Base-by-base conservation (phyloP, 2,113 vertebrate species). In the Neopipo cinnamomea region DNA sequence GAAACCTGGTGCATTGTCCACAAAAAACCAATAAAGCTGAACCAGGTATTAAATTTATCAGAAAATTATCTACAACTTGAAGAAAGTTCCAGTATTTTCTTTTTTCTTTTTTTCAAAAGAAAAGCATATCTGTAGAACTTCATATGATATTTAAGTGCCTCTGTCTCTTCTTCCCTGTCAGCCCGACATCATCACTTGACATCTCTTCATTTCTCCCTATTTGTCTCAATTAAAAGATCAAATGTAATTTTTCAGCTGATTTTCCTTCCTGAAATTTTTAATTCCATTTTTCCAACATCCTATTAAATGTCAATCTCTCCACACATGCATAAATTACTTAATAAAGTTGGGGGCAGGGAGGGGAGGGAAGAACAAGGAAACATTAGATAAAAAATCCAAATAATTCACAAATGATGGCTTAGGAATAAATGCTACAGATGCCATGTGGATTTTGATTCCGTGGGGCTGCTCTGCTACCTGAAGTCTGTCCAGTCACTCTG, bases 191-290 rank as follows among this genome's bases (percentile, higher is more conserved):
- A 59, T 47, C 50, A 31, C 12, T 75, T 92, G 66, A 44, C 56
- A 37, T 58, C 27, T 89, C 44, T 89, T 92, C 11, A 86, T 75
- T 91, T 84, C n/a, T 73, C 35, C n/a, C 5, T 66, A 12, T 89
- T 71, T 61, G 53, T 68, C 76, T 92, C 56, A 74, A 41, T 78
- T 83, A 83, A 90, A 88, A 88, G 61, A 88, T 35, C 11, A 92
- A 74, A 80, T 49, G 41, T 35, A 46, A 75, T 80, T 93, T 95
- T 94, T 33, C 30, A 37, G 5, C 4, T 88, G 44, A 65, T 62
- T 85, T 93, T 93, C 47, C 33, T 70, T 86, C 55, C 41, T 68
- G 83, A 88, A 56, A 33, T 14, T 47, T 94, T 93, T 81, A 47
- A 70, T 75, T 85, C 39, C 42, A 16, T 67, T 80, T 94, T 84